Conservation (phyloP, 2,797 vertebrate species). For the Clarias pachynema region DNA sequence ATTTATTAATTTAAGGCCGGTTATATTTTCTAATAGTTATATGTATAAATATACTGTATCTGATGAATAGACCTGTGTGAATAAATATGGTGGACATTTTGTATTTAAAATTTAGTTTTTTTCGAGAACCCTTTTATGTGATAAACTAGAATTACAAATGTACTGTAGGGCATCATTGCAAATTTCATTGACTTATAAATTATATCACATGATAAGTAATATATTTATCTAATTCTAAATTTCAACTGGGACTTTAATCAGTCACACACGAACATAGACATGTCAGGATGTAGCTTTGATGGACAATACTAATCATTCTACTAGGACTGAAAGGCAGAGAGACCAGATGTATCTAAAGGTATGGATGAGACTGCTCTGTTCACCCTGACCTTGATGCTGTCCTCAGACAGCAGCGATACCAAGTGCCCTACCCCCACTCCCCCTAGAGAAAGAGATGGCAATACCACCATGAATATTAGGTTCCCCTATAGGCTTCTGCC, state of each 20-base stretch:
- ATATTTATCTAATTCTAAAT: neutral
- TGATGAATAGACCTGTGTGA: neutral
- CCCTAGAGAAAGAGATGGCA: constrained; percentile 62
- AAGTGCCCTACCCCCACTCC: constrained; percentile 56
- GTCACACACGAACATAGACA: neutral
- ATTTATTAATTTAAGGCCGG: neutral
- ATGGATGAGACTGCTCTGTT: constrained; percentile 63
- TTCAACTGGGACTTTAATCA: neutral
- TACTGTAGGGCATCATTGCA: neutral
- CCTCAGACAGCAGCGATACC: constrained; percentile 73
- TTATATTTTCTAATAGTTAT: neutral
- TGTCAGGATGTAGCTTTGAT: constrained; percentile 18
- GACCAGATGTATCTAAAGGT: constrained; percentile 49
- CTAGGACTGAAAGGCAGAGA: constrained; percentile 24
- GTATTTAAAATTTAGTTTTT: constrained; percentile 9
- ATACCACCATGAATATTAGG: constrained; percentile 61
- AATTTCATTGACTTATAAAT: neutral
- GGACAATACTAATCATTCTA: constrained; percentile 25
- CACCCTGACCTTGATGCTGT: constrained; percentile 63
- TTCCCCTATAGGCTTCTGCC: constrained; percentile 69
- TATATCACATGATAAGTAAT: neutral
- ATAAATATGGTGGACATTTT: neutral
- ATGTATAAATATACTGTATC: neutral
- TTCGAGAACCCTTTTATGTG: neutral
- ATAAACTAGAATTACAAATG: neutral